Percentiles rank a stretch among this genome's conserved stretches.
Evolutionary conservation across 1,140 invertebrate species (phyloP).

Genomic region (Brachionus rotundiformis): DNA sequence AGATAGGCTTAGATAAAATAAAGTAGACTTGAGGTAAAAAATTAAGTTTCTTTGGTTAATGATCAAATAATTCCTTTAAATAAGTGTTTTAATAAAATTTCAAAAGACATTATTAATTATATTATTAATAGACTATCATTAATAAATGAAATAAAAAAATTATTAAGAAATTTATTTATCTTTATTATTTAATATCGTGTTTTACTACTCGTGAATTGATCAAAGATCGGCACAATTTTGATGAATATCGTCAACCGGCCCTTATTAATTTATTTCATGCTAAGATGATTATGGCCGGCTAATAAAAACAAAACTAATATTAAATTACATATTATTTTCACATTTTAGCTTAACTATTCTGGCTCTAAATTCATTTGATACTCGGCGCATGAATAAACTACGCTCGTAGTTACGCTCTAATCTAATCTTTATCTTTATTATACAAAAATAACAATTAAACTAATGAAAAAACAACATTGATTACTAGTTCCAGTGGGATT

Average conservation of each 20-base stretch:
- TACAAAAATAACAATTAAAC: not conserved
- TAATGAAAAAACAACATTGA: conserved; percentile 6
- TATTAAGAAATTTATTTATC: too few species aligned
- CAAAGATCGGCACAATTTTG: not conserved
- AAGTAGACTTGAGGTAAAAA: too few species aligned
- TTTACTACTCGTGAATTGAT: not conserved
- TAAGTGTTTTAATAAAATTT: too few species aligned
- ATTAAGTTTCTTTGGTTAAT: too few species aligned
- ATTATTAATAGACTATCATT: too few species aligned
- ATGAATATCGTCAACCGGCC: not conserved
- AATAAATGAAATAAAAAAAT: too few species aligned
- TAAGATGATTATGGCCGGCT: conserved; percentile 7
- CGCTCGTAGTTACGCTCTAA: not conserved
- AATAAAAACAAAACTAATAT: conserved; percentile 25
- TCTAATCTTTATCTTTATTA: not conserved
- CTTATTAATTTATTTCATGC: conserved; percentile 40
- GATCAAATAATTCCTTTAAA: too few species aligned
- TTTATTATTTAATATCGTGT: not conserved
- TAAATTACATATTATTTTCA: conserved; percentile 47
- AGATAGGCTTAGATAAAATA: too few species aligned
- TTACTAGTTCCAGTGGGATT: not conserved
- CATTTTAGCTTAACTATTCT: not conserved
- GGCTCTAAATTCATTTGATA: not conserved
- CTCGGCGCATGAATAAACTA: not conserved
- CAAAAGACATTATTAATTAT: too few species aligned